These are phyloP conservation scores for Formicarius rufipectus DNA, from an alignment of 2,113 vertebrate genomes.

Conservation along the genomic window DNA sequence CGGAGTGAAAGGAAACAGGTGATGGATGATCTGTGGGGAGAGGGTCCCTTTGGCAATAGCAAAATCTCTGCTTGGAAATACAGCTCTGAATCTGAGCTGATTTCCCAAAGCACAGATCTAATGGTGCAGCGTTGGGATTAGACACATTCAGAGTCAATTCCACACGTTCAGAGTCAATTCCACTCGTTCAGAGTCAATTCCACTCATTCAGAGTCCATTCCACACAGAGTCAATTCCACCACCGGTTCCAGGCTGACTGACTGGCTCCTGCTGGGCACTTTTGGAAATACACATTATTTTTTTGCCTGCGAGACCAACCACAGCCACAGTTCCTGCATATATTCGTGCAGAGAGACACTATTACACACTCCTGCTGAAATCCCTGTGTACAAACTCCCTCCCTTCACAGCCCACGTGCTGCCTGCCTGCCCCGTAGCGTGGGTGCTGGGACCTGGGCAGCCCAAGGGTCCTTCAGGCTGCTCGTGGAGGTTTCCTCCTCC, in stretches of 20 bases:
- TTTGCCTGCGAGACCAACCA: background rate
- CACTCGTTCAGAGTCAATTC: background rate
- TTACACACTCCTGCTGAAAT: background rate
- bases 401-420: background rate
- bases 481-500: background rate
- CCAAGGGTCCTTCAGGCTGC: background rate
- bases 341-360: background rate
- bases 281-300: background rate
- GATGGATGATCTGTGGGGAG: background rate
- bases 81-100: background rate
- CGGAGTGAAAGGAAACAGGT: background rate
- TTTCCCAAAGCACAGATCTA: background rate
- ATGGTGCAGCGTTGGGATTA: background rate
- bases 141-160: background rate
- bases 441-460: background rate
- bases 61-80: background rate
- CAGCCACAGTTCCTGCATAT: background rate
- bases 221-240: background rate
- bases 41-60: background rate
- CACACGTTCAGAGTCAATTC: background rate
- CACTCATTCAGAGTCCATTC: background rate
- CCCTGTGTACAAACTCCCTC: background rate
- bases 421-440: rapidly evolving
- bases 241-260: background rate
- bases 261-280: background rate